Evolutionary conservation across 2,113 vertebrate genomes (phyloP), one percentile per base, ranked within the genome.

Genomic region (Amphilophus citrinellus): DNA sequence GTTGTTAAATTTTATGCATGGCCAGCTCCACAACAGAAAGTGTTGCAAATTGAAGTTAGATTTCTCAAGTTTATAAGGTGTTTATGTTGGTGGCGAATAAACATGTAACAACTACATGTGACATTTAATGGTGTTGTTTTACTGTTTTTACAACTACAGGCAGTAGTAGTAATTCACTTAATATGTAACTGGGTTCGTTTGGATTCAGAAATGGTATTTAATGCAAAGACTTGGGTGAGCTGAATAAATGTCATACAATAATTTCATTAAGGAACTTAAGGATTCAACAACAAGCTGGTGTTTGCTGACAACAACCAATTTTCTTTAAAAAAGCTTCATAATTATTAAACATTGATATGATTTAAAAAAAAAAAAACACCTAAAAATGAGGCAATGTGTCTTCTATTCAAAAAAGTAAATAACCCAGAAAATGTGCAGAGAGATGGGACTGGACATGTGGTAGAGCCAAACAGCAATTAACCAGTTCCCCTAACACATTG

Each of bases 141-240:
- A n/a, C 20, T 80, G 68, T 89, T 87, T 83, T 89, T 75, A 84
- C 79, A 75, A 80, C 57, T 61, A 57, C 73, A 83, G 61, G 42
- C 27, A 76, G 22, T n/a, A n/a, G 65, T 30, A 80, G 66, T 84
- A 84, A 92, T 89, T 88, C 20, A 88, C 89, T 90, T 91, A 88
- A 77, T 82, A 88, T 42, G 84, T 86, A 84, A 89, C 75, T 50
- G 39, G 42, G 32, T 75, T 62, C 39, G 62, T 88, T 88, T 90
- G 79, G 84, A 58, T 63, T 37, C 20, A 76, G 14, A 53, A 84
- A 77, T 63, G 6, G 39, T 63, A 66, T 84, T 79, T 80, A 63
- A 82, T 56, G 76, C 32, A 62, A 68, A 32, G n/a, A 53, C 15
- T 18, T 39, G 37, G 47, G 63, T 77, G 24, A 58, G 44, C 11